These are phyloP conservation scores for Phrynocephalus forsythii DNA, from an alignment of 2,797 vertebrate species.

Conservation along the genomic window DNA sequence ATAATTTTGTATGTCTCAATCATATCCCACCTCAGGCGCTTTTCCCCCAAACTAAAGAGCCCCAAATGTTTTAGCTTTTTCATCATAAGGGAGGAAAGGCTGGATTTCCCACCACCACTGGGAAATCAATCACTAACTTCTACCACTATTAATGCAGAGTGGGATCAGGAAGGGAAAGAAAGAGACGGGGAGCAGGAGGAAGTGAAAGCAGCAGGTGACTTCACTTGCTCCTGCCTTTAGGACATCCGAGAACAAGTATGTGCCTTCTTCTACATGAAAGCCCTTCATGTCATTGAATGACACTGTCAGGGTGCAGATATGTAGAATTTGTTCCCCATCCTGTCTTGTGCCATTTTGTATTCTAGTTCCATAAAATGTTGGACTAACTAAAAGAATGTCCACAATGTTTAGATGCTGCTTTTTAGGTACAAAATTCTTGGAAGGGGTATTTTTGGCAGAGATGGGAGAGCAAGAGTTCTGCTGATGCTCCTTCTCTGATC, in stretches of 20 bases:
- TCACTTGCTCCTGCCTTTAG: not conserved
- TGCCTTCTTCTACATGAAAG: not conserved
- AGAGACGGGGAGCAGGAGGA: not conserved
- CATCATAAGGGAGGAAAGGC: no score
- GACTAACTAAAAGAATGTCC: no score
- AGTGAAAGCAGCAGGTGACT: not conserved
- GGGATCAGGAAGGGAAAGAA: not conserved
- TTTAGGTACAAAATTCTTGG: not conserved
- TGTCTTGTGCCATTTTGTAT: not conserved
- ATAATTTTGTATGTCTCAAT: no score
- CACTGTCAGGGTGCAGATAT: no score
- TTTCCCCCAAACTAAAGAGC: no score
- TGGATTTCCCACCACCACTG: no score
- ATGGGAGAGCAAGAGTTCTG: not conserved
- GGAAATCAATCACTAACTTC: no score
- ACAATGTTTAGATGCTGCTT: not conserved
- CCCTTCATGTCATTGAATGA: not conserved
- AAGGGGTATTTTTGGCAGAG: not conserved
- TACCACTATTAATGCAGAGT: not conserved
- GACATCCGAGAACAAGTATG: not conserved
- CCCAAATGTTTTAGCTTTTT: no score
- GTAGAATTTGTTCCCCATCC: no score
- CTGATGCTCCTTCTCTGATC: not conserved
- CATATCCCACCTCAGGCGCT: no score
- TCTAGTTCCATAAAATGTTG: not conserved